Evolutionary conservation across 2,113 vertebrate species (phyloP).

Genomic region (Pitta sordida): DNA sequence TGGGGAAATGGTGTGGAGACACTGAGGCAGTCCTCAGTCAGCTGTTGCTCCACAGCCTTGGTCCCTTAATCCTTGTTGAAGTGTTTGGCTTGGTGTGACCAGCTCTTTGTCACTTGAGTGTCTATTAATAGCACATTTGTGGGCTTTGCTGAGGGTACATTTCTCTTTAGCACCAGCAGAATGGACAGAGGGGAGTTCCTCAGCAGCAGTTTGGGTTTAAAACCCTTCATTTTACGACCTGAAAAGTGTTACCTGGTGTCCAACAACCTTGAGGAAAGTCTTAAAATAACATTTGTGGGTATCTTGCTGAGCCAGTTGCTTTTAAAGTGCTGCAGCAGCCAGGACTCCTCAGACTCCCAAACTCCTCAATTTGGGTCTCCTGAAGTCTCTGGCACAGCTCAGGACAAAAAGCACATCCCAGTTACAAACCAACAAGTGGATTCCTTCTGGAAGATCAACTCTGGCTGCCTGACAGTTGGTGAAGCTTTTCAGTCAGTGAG

Average conservation of each 20-base stretch:
- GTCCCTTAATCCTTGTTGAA: slow-evolving; percentile 24
- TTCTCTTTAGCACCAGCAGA: neutral
- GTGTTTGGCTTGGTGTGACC: neutral
- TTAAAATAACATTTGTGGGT: neutral
- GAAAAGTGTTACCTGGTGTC: neutral
- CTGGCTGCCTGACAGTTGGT: neutral
- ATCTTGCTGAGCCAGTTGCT: neutral
- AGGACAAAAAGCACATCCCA: neutral
- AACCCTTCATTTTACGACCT: neutral
- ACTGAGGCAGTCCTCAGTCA: slow-evolving; percentile 1
- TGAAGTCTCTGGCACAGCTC: too few relatives aligned
- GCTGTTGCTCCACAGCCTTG: slow-evolving; percentile 31
- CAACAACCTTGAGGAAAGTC: neutral
- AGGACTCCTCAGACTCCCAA: too few relatives aligned
- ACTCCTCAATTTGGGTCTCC: neutral
- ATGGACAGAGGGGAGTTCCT: neutral
- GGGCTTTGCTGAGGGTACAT: neutral
- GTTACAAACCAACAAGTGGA: neutral
- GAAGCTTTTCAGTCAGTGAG: neutral
- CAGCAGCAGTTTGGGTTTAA: neutral
- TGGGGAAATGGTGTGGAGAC: slow-evolving; percentile 18
- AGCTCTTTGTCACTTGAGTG: neutral
- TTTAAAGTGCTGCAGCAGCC: neutral
- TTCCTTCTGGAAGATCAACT: neutral
- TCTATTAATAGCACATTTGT: neutral